phyloP scores from a whole-genome alignment of 2,888 invertebrate genomes.

The Griposia aprilina region DNA sequence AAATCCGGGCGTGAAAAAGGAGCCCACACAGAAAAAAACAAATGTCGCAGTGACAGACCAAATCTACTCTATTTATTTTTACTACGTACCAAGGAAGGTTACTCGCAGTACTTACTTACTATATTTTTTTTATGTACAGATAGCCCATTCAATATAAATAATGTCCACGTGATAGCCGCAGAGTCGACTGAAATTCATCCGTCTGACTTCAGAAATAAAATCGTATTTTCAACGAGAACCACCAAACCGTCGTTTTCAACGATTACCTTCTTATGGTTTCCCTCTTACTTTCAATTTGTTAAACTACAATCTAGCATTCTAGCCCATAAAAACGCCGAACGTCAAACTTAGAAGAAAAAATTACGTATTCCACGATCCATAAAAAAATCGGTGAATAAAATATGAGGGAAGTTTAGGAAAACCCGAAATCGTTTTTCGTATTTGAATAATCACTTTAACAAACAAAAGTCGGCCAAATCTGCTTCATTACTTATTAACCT shows the following conservation, averaged over 20 bases:
- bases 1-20: slow-evolving; percentile 20
- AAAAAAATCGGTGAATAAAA: slow-evolving; percentile 89
- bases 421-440: slow-evolving; percentile 89
- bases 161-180: slow-evolving; percentile 62
- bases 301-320: slow-evolving; percentile 62
- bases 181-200: slow-evolving; percentile 53
- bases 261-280: slow-evolving; percentile 46
- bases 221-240: slow-evolving; percentile 38
- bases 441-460: slow-evolving; percentile 91
- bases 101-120: slow-evolving; percentile 62
- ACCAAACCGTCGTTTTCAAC: slow-evolving; percentile 25
- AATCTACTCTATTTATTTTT: slow-evolving; percentile 68
- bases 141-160: slow-evolving; percentile 70
- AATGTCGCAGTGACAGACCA: slow-evolving; percentile 61
- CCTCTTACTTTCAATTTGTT: slow-evolving; percentile 55
- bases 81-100: slow-evolving; percentile 67
- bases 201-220: slow-evolving; percentile 55
- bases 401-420: slow-evolving; percentile 89
- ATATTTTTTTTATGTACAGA: slow-evolving; percentile 67
- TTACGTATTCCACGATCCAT: slow-evolving; percentile 85
- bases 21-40: slow-evolving; percentile 50
- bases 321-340: slow-evolving; percentile 67
- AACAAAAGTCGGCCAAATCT: slow-evolving; percentile 88
- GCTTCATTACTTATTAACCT: slow-evolving; percentile 90
- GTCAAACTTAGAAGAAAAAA: slow-evolving; percentile 83